Base-by-base conservation (phyloP, 2,797 vertebrate species). In the Etheostoma nigrum region DNA sequence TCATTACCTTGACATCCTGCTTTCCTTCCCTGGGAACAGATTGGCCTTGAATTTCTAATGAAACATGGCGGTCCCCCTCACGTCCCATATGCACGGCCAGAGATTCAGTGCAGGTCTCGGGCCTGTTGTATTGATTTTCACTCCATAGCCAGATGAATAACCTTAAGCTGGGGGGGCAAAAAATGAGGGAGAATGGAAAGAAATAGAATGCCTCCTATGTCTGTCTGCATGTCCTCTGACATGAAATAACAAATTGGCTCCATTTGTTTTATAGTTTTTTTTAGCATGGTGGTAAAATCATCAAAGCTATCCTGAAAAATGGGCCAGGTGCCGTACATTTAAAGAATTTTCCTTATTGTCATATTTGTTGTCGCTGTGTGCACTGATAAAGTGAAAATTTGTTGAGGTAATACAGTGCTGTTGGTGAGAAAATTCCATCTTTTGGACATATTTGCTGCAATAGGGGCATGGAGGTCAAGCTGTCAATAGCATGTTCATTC, bases 1-100 rank as follows among this genome's bases (percentile, higher is more conserved):
- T 93, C 86, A 93, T 93, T 93, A 94, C 91, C 86, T 90, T 88
- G 85, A 93, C 89, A 89, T 92, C 75, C 89, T 84, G 79, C 83
- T 88, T 86, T 86, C 60, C 73, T 70, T 91, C 70, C 63, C 78
- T 67, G 72, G 84, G 80, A 92, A 92, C 74, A 70, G 69, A 86
- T 86, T 63, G 89, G 85, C 85, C 83, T 83, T 87, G 88, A 91
- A 91, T 93, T 87, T 79, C 65, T 92, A 91, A 92, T 91, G 90
- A 88, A 91, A 91, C 88, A 73, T 76, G 79, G 73, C 85, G 19
- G 90, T 84, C 81, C 84, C 36, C 74, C 44, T 84, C 87, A 61
- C 51, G 49, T 86, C 76, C 78, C 72, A 69, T 57, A 78, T 47
- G 60, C 48, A 71, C 30, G 1, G 40, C 51, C 62, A 78, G 60